Conservation (phyloP, 2,113 vertebrate genomes). For the Nycticorax nycticorax region DNA sequence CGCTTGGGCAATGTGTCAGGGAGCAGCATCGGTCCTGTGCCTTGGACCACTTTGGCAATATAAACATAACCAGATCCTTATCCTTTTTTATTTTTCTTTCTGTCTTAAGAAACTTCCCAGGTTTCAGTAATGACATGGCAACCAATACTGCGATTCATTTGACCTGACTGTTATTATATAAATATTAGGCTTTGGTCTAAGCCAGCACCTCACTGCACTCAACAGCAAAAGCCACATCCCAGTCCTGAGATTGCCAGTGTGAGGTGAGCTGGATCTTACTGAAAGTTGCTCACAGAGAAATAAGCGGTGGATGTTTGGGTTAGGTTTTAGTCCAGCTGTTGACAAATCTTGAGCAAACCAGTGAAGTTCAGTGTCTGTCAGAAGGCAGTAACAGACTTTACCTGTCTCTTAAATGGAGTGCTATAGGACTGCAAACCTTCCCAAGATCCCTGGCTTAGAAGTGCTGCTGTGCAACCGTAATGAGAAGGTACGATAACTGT, state of each 20-base stretch:
- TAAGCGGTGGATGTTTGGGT: not conserved
- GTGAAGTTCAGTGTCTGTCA: not conserved
- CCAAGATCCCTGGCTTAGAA: not conserved
- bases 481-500: not conserved
- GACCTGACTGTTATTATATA: not conserved
- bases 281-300: not conserved
- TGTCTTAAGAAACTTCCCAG: not conserved
- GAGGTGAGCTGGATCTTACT: not conserved
- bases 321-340: not conserved
- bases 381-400: not conserved
- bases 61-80: not conserved
- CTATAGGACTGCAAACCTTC: not conserved
- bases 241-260: not conserved
- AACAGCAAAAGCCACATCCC: not conserved
- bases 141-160: not conserved
- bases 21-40: rapidly evolving
- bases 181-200: not conserved
- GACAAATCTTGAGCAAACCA: not conserved
- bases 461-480: not conserved
- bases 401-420: not conserved
- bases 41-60: not conserved
- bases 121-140: not conserved
- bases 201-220: not conserved
- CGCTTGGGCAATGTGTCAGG: rapidly evolving
- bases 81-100: not conserved